phyloP scores from a whole-genome alignment of 2,113 vertebrate species.

The Thymallus thymallus region DNA sequence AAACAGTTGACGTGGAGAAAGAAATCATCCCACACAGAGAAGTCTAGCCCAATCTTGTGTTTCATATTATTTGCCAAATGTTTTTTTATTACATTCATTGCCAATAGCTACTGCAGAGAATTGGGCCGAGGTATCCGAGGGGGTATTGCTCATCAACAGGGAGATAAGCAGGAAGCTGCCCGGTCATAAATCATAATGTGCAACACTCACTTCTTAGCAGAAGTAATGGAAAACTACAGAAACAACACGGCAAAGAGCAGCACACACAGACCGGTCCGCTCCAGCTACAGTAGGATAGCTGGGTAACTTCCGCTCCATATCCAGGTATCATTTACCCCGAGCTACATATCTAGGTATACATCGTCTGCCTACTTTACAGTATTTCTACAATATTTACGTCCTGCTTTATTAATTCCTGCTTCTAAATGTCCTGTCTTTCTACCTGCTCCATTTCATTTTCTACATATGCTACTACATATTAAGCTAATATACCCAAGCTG shows the following conservation, averaged over 20 bases:
- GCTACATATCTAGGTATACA: slow-evolving; percentile 2
- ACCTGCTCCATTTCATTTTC: slow-evolving; percentile 6
- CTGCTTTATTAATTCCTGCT: neutral
- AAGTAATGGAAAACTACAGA: slow-evolving; percentile 31
- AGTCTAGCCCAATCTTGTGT: slow-evolving; percentile 11
- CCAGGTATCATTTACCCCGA: neutral
- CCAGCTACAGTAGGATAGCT: slow-evolving; percentile 10
- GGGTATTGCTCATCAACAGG: slow-evolving; percentile 23
- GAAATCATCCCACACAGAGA: neutral
- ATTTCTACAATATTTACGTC: neutral
- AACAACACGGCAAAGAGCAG: too few relatives aligned
- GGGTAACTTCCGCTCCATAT: slow-evolving; percentile 11
- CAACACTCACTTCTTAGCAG: slow-evolving; percentile 14
- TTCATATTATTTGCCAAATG: slow-evolving; percentile 35
- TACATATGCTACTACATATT: slow-evolving; percentile 53
- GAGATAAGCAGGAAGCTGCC: slow-evolving; percentile 13
- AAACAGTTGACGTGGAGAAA: neutral
- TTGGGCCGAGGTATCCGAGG: neutral
- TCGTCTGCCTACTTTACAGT: slow-evolving; percentile 8
- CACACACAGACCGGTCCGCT: slow-evolving; percentile 10
- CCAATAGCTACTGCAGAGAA: slow-evolving; percentile 21
- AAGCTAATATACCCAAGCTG: slow-evolving; percentile 42
- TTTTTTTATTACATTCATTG: slow-evolving; percentile 33
- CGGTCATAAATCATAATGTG: slow-evolving; percentile 33
- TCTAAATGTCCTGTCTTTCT: neutral